Base-by-base conservation (phyloP, 2,113 vertebrate genomes). In the Heteronetta atricapilla region DNA sequence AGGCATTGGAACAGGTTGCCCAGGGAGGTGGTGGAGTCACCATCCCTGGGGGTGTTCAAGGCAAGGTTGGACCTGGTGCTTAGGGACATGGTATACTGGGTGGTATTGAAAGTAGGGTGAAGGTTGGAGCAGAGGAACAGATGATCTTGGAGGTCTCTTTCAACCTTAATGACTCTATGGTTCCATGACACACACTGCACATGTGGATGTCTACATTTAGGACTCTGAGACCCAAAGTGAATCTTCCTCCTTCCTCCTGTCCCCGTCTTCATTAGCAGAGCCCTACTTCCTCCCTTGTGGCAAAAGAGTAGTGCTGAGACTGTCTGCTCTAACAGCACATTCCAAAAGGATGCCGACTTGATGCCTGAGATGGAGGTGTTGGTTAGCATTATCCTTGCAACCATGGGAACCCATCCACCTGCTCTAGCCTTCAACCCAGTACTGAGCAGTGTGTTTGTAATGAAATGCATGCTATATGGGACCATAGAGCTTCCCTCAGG, bases 401-500 rank as follows among this genome's bases (percentile, higher is more conserved):
- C 25, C 0, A 0, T 14, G 48, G 34, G 42, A 81, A 40, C 6
- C 17, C 31, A 23, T 53, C 66, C 0, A 0, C 19, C 59, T 36
- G 33, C 60, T 4, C 21, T 23, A 69, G 33, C 36, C 44, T 84
- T 26, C 11, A 48, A 9, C 21, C 40, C 60, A 42, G 26, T 4
- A 11, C 29, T 44, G 12, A 20, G 38, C 25, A 23, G 16, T 42
- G 42, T 52, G 52, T 46, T 7, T 23, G 23, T 72, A 72, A 78
- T 44, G 1, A 63, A 86, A 82, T 25, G 15, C 53, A 14, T 26
- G 4, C 52, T 82, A 29, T 9, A 25, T 3, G 11, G 38, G 36
- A 56, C 19, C n/a, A 72, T 38, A 29, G 44, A 42, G 38, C 29
- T 60, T 79, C 58, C 58, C n/a, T 64, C 34, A 60, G 31, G 21